Percentiles rank a stretch among this genome's conserved stretches.
Conservation (phyloP, 2,888 invertebrate species). For the Agrochola circellaris region DNA sequence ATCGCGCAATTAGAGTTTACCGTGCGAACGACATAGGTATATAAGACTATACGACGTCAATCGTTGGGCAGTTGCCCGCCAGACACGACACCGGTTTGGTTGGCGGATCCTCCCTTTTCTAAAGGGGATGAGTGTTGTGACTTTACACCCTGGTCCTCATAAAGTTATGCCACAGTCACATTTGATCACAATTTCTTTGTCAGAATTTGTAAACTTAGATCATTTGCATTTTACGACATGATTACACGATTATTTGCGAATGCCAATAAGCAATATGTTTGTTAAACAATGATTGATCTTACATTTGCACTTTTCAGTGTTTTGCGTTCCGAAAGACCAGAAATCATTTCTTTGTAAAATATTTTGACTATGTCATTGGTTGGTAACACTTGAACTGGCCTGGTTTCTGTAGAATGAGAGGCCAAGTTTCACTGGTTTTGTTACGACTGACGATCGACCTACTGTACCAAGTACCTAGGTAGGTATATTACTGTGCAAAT, state of each 20-base stretch:
- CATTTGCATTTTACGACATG: background rate
- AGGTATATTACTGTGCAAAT: background rate
- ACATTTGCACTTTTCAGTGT: background rate
- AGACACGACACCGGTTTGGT: too few relatives aligned
- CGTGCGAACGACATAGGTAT: too few relatives aligned
- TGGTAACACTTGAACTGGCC: background rate
- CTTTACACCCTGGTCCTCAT: too few relatives aligned
- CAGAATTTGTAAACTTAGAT: background rate
- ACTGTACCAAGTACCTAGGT: too few relatives aligned
- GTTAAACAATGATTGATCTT: too few relatives aligned
- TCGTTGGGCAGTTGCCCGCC: too few relatives aligned
- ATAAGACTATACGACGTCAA: too few relatives aligned
- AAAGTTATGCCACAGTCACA: background rate
- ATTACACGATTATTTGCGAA: background rate
- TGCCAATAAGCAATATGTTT: background rate
- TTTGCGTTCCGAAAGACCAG: background rate
- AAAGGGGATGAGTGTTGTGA: too few relatives aligned
- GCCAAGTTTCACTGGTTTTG: background rate
- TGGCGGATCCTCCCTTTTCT: too few relatives aligned
- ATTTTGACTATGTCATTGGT: background rate
- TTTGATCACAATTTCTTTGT: background rate
- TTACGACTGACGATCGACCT: too few relatives aligned
- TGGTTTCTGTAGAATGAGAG: background rate
- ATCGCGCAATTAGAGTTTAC: too few relatives aligned
- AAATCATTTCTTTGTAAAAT: background rate